A percentile compares a stretch with the other conserved stretches of the same genome.
Conservation (phyloP, 1,140 invertebrate species). For the Druon quercuslanigerum region DNA sequence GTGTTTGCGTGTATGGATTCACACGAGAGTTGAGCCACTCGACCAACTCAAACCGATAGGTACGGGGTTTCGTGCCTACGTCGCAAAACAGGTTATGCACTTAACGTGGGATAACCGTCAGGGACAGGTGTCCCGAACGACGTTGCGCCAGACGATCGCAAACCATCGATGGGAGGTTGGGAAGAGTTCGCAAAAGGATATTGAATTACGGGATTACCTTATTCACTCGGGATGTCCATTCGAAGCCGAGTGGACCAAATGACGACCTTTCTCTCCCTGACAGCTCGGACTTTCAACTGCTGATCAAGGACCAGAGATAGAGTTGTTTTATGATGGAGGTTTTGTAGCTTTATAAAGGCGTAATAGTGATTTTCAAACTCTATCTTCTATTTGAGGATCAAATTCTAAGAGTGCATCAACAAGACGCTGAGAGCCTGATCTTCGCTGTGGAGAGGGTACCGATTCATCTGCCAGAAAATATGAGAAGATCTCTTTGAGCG, state of each 20-base stretch:
- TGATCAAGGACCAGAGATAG: constrained; percentile 1
- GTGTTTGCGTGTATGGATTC: constrained; percentile 36
- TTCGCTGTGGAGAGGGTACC: too few relatives aligned
- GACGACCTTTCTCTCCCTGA: neutral
- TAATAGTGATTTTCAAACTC: too few relatives aligned
- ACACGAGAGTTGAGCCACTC: constrained; percentile 21
- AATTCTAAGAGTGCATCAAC: too few relatives aligned
- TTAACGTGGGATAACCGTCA: constrained; percentile 52
- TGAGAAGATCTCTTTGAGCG: too few relatives aligned
- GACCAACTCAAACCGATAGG: constrained; percentile 34
- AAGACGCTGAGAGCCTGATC: too few relatives aligned
- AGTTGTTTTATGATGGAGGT: neutral
- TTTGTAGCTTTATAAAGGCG: too few relatives aligned
- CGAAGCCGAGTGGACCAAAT: constrained; percentile 8
- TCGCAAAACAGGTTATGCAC: constrained; percentile 55
- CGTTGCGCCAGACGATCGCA: constrained; percentile 27
- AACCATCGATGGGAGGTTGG: constrained; percentile 7
- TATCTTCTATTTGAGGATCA: too few relatives aligned
- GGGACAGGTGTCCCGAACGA: constrained; percentile 53
- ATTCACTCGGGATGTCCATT: constrained; percentile 17
- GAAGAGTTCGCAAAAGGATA: constrained; percentile 10
- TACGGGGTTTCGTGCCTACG: constrained; percentile 41
- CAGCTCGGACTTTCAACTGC: neutral
- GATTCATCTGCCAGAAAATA: too few relatives aligned
- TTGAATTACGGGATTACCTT: constrained; percentile 26